A percentile compares a stretch with the other conserved stretches of the same genome.
Conservation (phyloP, 2,888 invertebrate genomes). For the Alsophila aescularia region DNA sequence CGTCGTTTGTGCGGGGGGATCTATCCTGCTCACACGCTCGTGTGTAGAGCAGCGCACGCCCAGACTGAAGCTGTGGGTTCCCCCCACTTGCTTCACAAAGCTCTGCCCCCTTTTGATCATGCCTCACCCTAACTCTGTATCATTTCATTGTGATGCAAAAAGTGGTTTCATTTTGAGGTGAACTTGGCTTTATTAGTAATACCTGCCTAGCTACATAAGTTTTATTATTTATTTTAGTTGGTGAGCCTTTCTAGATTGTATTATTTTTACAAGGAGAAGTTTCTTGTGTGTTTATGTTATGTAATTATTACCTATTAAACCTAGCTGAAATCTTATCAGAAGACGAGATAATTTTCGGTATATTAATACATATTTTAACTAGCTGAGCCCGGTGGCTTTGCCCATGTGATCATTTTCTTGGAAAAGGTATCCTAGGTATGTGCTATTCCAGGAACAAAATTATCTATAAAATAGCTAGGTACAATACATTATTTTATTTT, state of each 20-base stretch:
- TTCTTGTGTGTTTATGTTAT: too few relatives aligned
- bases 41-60: constrained; percentile 46
- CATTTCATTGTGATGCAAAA: constrained; percentile 37
- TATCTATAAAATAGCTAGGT: too few relatives aligned
- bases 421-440: too few relatives aligned
- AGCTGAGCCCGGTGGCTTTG: too few relatives aligned
- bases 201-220: not conserved
- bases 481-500: too few relatives aligned
- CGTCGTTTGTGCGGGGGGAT: constrained; percentile 29
- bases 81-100: constrained; percentile 41
- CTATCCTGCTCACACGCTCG: constrained; percentile 35
- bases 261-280: too few relatives aligned
- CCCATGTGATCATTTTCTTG: too few relatives aligned
- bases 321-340: too few relatives aligned
- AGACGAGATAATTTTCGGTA: too few relatives aligned
- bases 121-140: constrained; percentile 57
- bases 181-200: constrained; percentile 14
- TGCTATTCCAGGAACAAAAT: too few relatives aligned
- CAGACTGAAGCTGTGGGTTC: constrained; percentile 50
- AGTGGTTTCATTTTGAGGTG: constrained; percentile 25
- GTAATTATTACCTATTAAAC: too few relatives aligned
- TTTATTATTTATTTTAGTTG: not conserved
- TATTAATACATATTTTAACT: too few relatives aligned
- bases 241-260: not conserved
- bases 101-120: constrained; percentile 48